Percentiles rank a stretch among this genome's conserved stretches.
These are phyloP conservation scores for Acanthoscelides obtectus DNA, from an alignment of 2,888 invertebrate genomes.

Conservation along the genomic window DNA sequence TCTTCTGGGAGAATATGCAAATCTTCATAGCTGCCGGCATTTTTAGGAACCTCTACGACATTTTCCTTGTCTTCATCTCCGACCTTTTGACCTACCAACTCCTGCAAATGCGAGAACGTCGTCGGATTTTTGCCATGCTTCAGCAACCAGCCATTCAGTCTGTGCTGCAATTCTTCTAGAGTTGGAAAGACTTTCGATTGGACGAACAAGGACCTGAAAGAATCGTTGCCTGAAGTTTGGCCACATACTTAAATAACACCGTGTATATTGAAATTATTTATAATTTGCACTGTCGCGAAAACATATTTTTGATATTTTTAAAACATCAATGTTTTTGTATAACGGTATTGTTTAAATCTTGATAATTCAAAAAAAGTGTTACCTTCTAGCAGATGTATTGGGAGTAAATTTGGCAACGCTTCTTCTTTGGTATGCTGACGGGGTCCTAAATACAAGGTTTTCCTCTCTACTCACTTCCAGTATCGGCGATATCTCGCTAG, in stretches of 20 bases:
- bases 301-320: too few relatives aligned
- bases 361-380: neutral
- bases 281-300: too few relatives aligned
- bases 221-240: too few relatives aligned
- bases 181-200: constrained; percentile 11
- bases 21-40: constrained; percentile 38
- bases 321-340: too few relatives aligned
- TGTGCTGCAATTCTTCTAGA: constrained; percentile 21
- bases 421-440: constrained; percentile 25
- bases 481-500: constrained; percentile 17
- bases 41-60: constrained; percentile 39
- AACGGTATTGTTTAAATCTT: too few relatives aligned
- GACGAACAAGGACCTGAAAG: constrained; percentile 7
- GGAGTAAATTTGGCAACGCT: constrained; percentile 17
- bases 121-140: constrained; percentile 44
- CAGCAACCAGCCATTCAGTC: constrained; percentile 52
- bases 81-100: neutral
- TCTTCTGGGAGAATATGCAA: constrained; percentile 11
- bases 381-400: constrained; percentile 12
- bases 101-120: constrained; percentile 18
- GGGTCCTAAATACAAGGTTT: constrained; percentile 24
- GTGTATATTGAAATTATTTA: too few relatives aligned
- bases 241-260: too few relatives aligned
- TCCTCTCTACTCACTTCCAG: constrained; percentile 14
- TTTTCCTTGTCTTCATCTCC: constrained; percentile 55